Conservation (phyloP, 2,113 vertebrate genomes). For the Mohoua ochrocephala region DNA sequence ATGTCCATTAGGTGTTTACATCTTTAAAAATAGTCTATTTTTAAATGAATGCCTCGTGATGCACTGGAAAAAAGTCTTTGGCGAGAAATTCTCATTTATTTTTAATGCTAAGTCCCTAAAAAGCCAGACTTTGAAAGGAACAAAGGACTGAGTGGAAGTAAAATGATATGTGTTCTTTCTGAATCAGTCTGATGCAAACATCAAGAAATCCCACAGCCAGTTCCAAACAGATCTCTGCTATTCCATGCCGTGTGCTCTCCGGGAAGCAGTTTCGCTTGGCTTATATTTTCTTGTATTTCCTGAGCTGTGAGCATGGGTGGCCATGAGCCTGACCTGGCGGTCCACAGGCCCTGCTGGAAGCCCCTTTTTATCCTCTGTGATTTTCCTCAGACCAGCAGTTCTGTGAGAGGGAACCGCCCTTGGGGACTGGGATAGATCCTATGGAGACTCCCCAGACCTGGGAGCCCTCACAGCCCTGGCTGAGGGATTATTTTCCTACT, state of each 20-base stretch:
- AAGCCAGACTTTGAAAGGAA: conserved; percentile 1
- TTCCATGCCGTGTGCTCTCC: neutral
- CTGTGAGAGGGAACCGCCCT: neutral
- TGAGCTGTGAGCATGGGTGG: neutral
- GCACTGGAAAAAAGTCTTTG: neutral
- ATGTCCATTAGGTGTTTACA: neutral
- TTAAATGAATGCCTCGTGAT: neutral
- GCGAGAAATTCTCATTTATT: neutral
- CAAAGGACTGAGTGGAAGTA: neutral
- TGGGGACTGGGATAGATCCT: neutral
- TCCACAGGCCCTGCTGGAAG: neutral
- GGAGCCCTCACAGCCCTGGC: neutral
- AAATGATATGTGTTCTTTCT: neutral
- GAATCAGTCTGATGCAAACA: neutral
- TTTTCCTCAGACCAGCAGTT: neutral
- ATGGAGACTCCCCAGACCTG: neutral
- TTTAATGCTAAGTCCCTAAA: neutral
- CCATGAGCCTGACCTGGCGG: neutral
- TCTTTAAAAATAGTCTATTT: neutral
- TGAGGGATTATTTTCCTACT: neutral
- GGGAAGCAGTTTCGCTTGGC: neutral
- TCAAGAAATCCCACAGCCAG: neutral
- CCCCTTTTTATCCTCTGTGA: neutral
- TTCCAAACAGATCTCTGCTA: neutral
- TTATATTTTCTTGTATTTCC: neutral